These are phyloP conservation scores for Heterodera carotae DNA, from an alignment of 1,140 invertebrate species.

Conservation along the genomic window DNA sequence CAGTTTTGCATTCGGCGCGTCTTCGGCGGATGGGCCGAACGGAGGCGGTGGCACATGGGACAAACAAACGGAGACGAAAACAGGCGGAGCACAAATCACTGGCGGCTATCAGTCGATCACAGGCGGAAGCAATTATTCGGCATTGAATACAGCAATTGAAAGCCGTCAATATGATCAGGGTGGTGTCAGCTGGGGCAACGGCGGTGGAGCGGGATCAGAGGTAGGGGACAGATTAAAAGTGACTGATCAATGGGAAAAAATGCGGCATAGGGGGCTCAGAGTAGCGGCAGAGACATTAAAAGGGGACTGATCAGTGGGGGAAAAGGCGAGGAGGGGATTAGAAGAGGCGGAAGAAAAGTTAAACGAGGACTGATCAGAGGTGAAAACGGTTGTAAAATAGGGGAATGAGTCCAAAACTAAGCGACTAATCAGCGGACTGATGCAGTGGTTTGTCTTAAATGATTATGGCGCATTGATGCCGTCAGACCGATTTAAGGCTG, in stretches of 20 bases:
- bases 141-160: constrained; percentile 19
- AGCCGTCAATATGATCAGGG: constrained; percentile 13
- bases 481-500: too few relatives aligned
- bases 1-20: not conserved
- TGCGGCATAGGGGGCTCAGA: not conserved
- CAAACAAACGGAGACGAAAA: not conserved
- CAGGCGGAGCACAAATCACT: not conserved
- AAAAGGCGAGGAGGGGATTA: not conserved
- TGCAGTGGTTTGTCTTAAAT: too few relatives aligned
- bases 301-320: not conserved
- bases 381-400: not conserved
- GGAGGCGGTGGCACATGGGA: constrained; percentile 11
- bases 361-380: not conserved
- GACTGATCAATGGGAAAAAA: too few relatives aligned
- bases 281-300: not conserved
- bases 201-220: not conserved
- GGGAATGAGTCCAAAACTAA: too few relatives aligned
- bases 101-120: not conserved
- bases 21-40: constrained; percentile 10
- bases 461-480: too few relatives aligned
- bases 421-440: too few relatives aligned
- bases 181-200: constrained; percentile 9
- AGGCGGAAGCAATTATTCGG: constrained; percentile 19
- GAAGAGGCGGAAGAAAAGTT: not conserved
- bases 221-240: not conserved